Evolutionary conservation across 2,797 vertebrate species (phyloP).

Genomic region (Linurgus olivaceus): DNA sequence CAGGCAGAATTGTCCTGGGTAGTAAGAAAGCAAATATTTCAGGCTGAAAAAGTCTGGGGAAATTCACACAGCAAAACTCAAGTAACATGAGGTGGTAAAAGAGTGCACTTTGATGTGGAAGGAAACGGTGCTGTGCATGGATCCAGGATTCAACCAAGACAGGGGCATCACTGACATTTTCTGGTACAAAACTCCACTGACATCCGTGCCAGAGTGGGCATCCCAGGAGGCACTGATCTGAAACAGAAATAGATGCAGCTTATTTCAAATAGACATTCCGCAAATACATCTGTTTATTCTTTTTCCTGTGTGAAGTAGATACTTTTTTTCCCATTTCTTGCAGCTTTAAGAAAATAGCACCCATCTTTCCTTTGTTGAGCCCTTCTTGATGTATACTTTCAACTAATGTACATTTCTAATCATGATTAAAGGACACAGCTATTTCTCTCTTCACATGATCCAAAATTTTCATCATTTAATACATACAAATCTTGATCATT

Average conservation of each 20-base stretch:
- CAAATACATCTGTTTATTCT: neutral
- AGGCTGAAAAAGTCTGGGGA: neutral
- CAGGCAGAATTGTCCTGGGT: neutral
- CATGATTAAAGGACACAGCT: neutral
- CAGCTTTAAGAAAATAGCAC: neutral
- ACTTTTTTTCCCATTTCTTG: conserved; percentile 31
- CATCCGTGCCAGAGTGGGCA: neutral
- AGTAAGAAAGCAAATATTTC: neutral
- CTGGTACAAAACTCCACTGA: neutral
- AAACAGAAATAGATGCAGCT: neutral
- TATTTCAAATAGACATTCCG: neutral
- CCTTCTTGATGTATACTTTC: neutral
- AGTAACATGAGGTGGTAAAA: neutral
- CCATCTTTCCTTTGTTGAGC: neutral
- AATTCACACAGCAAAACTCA: neutral
- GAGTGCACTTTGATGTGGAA: accelerated
- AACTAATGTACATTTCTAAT: neutral
- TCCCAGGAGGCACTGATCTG: neutral
- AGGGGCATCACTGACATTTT: neutral
- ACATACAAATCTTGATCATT: neutral
- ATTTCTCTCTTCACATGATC: neutral
- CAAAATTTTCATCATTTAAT: neutral
- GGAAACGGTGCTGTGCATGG: neutral
- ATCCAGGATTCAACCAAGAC: neutral
- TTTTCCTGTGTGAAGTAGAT: neutral